phyloP scores from a whole-genome alignment of 2,888 invertebrate genomes.

The Drosophila nigritarsus region DNA sequence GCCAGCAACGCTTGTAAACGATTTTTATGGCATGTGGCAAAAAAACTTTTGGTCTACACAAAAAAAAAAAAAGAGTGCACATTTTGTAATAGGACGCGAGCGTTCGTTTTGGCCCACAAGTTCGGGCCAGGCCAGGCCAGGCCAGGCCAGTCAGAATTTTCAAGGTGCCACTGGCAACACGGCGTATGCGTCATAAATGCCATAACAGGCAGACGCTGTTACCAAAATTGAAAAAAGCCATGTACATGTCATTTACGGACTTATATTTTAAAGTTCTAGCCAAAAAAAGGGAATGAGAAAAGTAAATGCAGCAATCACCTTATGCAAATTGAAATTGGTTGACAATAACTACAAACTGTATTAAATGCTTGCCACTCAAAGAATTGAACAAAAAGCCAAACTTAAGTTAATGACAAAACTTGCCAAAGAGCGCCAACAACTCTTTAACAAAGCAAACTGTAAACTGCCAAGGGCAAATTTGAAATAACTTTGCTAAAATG shows the following conservation, averaged over 20 bases:
- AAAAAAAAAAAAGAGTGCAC: conserved; percentile 43
- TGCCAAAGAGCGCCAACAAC: neutral
- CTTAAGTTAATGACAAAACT: conserved; percentile 4
- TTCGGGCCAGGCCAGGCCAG: conserved; percentile 36
- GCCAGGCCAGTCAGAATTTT: conserved; percentile 39
- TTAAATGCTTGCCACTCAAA: neutral
- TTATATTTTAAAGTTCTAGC: conserved; percentile 16
- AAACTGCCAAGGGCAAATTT: neutral
- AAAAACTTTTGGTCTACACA: conserved; percentile 28
- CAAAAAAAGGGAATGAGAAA: neutral
- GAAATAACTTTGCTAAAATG: neutral
- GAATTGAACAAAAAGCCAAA: neutral
- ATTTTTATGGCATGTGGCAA: conserved; percentile 66
- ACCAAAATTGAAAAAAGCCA: conserved; percentile 11
- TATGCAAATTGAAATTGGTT: neutral
- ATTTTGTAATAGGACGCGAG: conserved; percentile 69
- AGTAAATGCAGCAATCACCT: neutral
- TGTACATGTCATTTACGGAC: neutral
- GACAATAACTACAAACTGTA: neutral
- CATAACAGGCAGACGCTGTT: conserved; percentile 49
- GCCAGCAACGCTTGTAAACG: conserved; percentile 43
- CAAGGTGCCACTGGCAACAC: conserved; percentile 67
- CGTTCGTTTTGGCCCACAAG: conserved; percentile 46
- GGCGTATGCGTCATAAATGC: conserved; percentile 76
- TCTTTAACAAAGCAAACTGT: neutral